A percentile compares a stretch with the other conserved stretches of the same genome.
Evolutionary conservation across 2,113 vertebrate species (phyloP).

Genomic region (Chroicocephalus ridibundus): DNA sequence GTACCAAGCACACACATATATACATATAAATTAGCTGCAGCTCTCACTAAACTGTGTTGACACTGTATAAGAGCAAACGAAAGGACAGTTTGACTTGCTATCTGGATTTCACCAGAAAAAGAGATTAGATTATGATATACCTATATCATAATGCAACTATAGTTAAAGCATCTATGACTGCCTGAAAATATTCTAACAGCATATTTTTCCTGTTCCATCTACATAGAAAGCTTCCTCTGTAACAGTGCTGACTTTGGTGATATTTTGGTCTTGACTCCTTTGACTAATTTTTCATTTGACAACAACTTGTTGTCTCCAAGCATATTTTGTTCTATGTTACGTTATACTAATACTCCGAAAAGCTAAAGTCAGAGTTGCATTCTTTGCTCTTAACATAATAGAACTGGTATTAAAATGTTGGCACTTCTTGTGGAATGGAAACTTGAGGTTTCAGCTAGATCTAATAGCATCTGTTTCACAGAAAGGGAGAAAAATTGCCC

Average conservation of each 20-base stretch:
- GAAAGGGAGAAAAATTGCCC: background rate
- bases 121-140: background rate
- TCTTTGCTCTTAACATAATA: constrained; percentile 30
- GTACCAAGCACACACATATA: background rate
- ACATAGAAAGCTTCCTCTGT: background rate
- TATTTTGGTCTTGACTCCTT: background rate
- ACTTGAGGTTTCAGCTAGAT: constrained; percentile 15
- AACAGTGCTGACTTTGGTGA: background rate
- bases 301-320: background rate
- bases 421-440: constrained; percentile 30
- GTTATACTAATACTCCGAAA: constrained; percentile 4
- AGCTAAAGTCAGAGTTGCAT: constrained; percentile 7
- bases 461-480: background rate
- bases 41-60: background rate
- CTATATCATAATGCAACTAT: background rate
- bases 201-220: background rate
- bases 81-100: background rate
- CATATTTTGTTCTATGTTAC: constrained; percentile 1
- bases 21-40: background rate
- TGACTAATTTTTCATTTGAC: background rate
- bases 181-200: background rate
- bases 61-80: background rate
- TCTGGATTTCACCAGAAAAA: background rate
- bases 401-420: background rate
- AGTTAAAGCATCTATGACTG: background rate